Conservation (phyloP, 2,888 invertebrate species). For the Diaprepes abbreviatus region DNA sequence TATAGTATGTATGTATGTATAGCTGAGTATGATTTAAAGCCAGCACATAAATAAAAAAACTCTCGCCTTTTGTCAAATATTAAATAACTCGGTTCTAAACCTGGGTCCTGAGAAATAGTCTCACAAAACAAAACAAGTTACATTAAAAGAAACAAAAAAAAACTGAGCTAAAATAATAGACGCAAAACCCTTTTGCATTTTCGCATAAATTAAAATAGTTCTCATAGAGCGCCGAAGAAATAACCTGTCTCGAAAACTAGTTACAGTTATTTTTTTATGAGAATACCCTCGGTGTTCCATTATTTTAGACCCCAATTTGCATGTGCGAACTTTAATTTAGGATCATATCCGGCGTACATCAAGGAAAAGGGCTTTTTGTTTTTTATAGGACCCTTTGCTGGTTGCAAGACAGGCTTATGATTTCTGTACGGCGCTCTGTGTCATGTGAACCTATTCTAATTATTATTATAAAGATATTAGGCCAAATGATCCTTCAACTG, state of each 20-base stretch:
- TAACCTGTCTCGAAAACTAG: slow-evolving; percentile 48
- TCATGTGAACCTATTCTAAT: not conserved
- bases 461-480: too few species aligned
- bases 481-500: too few species aligned
- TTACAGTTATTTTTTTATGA: slow-evolving; percentile 43
- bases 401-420: slow-evolving; percentile 21
- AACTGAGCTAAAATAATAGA: slow-evolving; percentile 12
- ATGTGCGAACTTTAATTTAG: slow-evolving; percentile 19
- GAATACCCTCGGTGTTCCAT: slow-evolving; percentile 19
- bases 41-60: too few species aligned
- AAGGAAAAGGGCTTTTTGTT: slow-evolving; percentile 23
- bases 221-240: slow-evolving; percentile 33
- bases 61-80: too few species aligned
- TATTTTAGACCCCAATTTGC: slow-evolving; percentile 36
- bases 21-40: too few species aligned
- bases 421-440: not conserved
- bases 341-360: slow-evolving; percentile 27
- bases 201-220: slow-evolving; percentile 32
- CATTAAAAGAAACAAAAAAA: slow-evolving; percentile 33
- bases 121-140: slow-evolving; percentile 1
- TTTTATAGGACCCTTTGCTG: slow-evolving; percentile 21
- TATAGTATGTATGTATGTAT: too few species aligned
- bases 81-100: too few species aligned
- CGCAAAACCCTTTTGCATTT: slow-evolving; percentile 5
- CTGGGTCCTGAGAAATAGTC: not conserved